Evolutionary conservation across 2,797 vertebrate species (phyloP), one percentile per base, ranked within the genome.

Genomic region (Eulemur rubriventer): DNA sequence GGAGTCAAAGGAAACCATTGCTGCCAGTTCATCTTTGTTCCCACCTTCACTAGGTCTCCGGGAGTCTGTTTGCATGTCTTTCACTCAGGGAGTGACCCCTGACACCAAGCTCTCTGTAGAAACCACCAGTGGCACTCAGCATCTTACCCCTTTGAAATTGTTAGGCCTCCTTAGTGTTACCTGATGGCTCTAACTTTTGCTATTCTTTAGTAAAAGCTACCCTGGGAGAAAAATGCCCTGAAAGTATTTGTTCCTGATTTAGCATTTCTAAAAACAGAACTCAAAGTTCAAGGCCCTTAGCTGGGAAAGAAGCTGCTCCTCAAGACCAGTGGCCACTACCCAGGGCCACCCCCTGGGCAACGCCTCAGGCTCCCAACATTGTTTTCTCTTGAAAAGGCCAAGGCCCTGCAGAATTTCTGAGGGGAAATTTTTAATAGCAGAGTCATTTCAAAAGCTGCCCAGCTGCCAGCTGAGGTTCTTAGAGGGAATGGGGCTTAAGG

Each of bases 191-290:
- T 41, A 75, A 79, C 52, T 94, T 97, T 82, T 83, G 86, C 84
- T 94, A 2, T 82, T 93, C 65, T 91, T 63, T 85, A 85, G 84
- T 59, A 89, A 95, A 95, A 94, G 63, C 84, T 72, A 89, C 7
- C 3, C 50, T 82, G 46, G 78, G 69, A 90, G 87, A 69, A 95
- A 94, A 97, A 97, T 80, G 73, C 48, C 75, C 89, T 94, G 52
- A 72, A 95, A 95, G 52, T 72, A 93, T 92, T 95, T 96, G 78
- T 48, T 97, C 88, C 94, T 94, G 78, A 97, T 97, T 98, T 98
- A 97, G 93, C 87, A 61, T 96, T 96, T 96, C 96, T 97, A 97
- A 97, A 98, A 97, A 94, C 90, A 92, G 96, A 97, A 95, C 43
- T 94, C 76, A 79, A 92, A 97, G 96, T 95, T 97, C 97, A 98